Percentiles rank a stretch among this genome's conserved stretches.
Conservation (phyloP, 2,888 invertebrate species). For the Tetheella fluctuosa region DNA sequence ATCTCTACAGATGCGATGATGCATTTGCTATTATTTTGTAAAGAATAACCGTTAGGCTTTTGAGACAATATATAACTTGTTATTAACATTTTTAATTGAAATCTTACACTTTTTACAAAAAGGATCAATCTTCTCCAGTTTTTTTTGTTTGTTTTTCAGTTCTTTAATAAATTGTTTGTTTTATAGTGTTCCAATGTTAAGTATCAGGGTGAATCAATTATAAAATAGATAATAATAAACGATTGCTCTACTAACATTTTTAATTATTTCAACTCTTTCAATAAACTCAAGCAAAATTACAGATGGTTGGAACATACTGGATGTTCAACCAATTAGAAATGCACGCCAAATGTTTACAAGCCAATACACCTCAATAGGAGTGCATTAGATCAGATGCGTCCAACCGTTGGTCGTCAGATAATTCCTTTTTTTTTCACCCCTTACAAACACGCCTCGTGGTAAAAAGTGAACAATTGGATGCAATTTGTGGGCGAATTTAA, state of each 20-base stretch:
- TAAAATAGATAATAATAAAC: too few species aligned
- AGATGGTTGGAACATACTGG: slow-evolving; percentile 43
- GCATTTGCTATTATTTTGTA: slow-evolving; percentile 39
- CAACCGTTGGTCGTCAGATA: slow-evolving; percentile 41
- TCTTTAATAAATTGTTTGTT: background rate
- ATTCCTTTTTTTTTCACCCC: slow-evolving; percentile 49
- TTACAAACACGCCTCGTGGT: slow-evolving; percentile 64
- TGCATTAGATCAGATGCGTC: slow-evolving; percentile 65
- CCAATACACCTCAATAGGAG: slow-evolving; percentile 69
- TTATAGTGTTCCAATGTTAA: too few species aligned
- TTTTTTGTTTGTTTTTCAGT: too few species aligned
- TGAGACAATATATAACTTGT: background rate
- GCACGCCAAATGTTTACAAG: slow-evolving; percentile 56
- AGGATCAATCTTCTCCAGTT: too few species aligned
- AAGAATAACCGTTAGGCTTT: slow-evolving; percentile 15
- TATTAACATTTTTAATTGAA: background rate
- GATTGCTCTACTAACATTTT: too few species aligned
- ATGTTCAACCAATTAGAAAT: slow-evolving; percentile 59
- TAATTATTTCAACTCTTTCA: too few species aligned
- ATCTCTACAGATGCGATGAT: slow-evolving; percentile 52
- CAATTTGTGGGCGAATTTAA: slow-evolving; percentile 82
- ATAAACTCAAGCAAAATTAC: slow-evolving; percentile 41
- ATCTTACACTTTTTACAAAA: background rate
- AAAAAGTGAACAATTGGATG: slow-evolving; percentile 84
- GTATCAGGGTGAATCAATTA: too few species aligned